A percentile compares a stretch with the other conserved stretches of the same genome.
These are phyloP conservation scores for Sinhomidia bicolor DNA, from an alignment of 2,888 invertebrate species.

Conservation along the genomic window DNA sequence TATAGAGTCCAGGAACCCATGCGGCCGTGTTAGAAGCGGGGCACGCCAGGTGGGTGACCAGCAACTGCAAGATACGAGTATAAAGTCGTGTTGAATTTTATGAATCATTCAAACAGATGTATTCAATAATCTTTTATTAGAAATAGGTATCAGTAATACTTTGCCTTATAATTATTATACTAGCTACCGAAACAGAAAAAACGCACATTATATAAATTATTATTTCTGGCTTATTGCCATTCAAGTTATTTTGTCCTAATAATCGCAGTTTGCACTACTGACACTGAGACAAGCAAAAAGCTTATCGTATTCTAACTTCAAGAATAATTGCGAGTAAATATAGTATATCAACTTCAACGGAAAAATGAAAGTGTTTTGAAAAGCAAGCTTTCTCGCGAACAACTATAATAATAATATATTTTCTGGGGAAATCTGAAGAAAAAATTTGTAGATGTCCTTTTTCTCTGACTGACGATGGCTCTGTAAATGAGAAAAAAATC, in stretches of 20 bases:
- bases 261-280: not conserved
- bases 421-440: too few relatives aligned
- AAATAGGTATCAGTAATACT: not conserved
- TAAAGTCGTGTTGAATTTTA: slow-evolving; percentile 18
- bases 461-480: not conserved
- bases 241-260: not conserved
- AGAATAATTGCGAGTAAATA: too few relatives aligned
- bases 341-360: too few relatives aligned
- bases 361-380: not conserved
- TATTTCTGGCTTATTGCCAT: slow-evolving; percentile 9
- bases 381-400: not conserved
- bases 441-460: not conserved
- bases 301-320: not conserved
- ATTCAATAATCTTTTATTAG: not conserved
- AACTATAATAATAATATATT: not conserved
- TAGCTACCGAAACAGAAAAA: not conserved
- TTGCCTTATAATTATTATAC: too few relatives aligned
- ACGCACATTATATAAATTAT: not conserved
- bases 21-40: slow-evolving; percentile 99
- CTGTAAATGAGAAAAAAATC: too few relatives aligned
- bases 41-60: slow-evolving; percentile 99
- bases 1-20: slow-evolving; percentile 89
- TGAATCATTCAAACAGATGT: not conserved
- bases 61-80: slow-evolving; percentile 90
- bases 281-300: not conserved